These are phyloP conservation scores for Trinorchestia longiramus DNA, from an alignment of 1,140 invertebrate genomes.

Conservation along the genomic window DNA sequence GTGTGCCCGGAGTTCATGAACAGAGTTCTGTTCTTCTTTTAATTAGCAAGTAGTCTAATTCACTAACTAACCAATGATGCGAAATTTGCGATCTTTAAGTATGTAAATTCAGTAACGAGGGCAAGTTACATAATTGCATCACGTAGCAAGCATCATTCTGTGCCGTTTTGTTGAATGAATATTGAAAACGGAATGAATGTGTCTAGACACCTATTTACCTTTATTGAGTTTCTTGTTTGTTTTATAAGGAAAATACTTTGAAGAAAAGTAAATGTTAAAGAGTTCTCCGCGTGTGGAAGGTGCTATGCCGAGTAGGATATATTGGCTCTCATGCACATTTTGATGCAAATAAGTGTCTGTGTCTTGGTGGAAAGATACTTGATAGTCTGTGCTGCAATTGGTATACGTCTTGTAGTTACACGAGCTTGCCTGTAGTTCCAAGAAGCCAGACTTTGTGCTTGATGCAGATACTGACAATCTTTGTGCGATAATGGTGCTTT, in stretches of 20 bases:
- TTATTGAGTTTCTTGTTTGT: background rate
- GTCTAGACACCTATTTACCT: no score
- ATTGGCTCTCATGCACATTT: background rate
- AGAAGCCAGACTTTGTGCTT: background rate
- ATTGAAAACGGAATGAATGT: background rate
- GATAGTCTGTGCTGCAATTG: background rate
- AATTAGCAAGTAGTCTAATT: background rate
- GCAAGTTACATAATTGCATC: background rate
- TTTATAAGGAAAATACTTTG: background rate
- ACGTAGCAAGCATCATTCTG: no score
- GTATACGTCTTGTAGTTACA: background rate
- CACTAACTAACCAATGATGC: background rate
- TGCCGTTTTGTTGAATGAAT: background rate
- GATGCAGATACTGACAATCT: background rate
- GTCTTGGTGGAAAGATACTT: background rate
- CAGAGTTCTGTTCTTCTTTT: background rate
- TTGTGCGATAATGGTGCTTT: background rate
- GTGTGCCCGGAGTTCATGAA: background rate
- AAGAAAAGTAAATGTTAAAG: background rate
- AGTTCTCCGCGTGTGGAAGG: background rate
- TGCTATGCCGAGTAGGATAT: background rate
- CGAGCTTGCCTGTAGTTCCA: background rate
- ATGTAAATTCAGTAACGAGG: background rate
- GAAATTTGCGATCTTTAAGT: background rate
- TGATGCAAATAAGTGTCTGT: background rate